phyloP scores from a whole-genome alignment of 1,140 invertebrate genomes.

The Lysiphlebus fabarum region DNA sequence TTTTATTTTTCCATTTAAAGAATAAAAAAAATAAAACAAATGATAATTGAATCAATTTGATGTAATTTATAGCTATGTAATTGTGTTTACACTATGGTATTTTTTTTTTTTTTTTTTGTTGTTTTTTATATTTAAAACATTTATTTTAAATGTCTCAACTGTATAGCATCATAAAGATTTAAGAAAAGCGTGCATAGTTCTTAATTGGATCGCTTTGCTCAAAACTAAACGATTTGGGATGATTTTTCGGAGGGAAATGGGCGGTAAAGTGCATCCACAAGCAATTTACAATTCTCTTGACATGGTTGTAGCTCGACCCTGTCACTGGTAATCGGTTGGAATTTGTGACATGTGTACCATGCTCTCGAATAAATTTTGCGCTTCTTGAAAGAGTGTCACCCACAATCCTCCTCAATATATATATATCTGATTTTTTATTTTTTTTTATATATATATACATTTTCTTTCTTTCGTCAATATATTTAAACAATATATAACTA shows the following conservation, averaged over 20 bases:
- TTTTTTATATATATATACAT: not conserved
- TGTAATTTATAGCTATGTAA: too few relatives aligned
- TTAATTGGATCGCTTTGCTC: slow-evolving; percentile 55
- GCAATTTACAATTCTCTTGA: slow-evolving; percentile 45
- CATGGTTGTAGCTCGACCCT: slow-evolving; percentile 30
- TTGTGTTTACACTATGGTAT: not conserved
- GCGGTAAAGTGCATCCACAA: slow-evolving; percentile 45
- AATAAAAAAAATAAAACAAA: too few relatives aligned
- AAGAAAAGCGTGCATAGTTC: slow-evolving; percentile 53
- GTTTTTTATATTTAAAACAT: too few relatives aligned
- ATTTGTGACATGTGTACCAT: slow-evolving; percentile 23
- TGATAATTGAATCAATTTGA: too few relatives aligned
- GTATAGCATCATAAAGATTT: slow-evolving; percentile 35
- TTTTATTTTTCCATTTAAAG: too few relatives aligned
- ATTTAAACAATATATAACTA: not conserved
- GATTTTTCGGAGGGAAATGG: slow-evolving; percentile 52
- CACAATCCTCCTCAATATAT: slow-evolving; percentile 17
- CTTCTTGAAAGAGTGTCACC: slow-evolving; percentile 6
- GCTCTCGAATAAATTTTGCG: slow-evolving; percentile 19
- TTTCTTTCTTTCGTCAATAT: slow-evolving; percentile 9
- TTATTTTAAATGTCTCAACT: too few relatives aligned
- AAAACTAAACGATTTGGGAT: slow-evolving; percentile 48
- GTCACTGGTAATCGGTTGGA: slow-evolving; percentile 26
- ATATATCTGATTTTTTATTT: not conserved
- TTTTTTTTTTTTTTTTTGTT: too few relatives aligned